Percentiles rank a stretch among this genome's conserved stretches.
Evolutionary conservation across 2,113 vertebrate genomes (phyloP).

Genomic region (Sigmodon hispidus): DNA sequence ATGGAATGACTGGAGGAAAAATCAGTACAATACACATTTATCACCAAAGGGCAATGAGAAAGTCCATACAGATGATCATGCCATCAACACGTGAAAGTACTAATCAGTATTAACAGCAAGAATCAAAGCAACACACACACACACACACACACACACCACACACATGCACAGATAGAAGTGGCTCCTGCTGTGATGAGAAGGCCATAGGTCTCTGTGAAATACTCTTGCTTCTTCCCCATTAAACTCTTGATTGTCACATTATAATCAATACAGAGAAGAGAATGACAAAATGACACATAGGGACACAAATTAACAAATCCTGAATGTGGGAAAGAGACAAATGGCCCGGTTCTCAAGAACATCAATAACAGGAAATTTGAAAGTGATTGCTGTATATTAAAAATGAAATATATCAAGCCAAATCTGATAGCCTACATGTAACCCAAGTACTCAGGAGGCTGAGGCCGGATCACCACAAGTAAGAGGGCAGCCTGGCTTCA

Average conservation of each 20-base stretch:
- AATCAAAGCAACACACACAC: background rate
- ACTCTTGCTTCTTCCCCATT: background rate
- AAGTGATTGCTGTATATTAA: background rate
- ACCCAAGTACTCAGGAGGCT: background rate
- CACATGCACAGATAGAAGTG: background rate
- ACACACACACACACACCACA: background rate
- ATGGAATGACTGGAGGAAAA: background rate
- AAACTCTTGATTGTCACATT: constrained; percentile 42
- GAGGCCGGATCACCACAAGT: background rate
- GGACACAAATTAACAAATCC: constrained; percentile 20
- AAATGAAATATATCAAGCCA: background rate
- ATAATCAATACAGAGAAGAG: background rate
- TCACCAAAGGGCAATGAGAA: background rate
- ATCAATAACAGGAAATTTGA: background rate
- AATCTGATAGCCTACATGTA: background rate
- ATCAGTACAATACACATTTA: background rate
- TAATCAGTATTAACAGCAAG: background rate
- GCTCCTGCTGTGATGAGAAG: background rate
- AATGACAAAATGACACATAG: background rate
- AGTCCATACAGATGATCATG: background rate
- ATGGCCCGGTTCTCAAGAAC: constrained; percentile 21
- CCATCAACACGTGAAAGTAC: background rate
- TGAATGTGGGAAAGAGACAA: background rate
- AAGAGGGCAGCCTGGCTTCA: background rate
- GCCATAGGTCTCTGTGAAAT: background rate